Evolutionary conservation across 2,797 vertebrate genomes (phyloP), one percentile per base, ranked within the genome.

Genomic region (Oophaga sylvatica): DNA sequence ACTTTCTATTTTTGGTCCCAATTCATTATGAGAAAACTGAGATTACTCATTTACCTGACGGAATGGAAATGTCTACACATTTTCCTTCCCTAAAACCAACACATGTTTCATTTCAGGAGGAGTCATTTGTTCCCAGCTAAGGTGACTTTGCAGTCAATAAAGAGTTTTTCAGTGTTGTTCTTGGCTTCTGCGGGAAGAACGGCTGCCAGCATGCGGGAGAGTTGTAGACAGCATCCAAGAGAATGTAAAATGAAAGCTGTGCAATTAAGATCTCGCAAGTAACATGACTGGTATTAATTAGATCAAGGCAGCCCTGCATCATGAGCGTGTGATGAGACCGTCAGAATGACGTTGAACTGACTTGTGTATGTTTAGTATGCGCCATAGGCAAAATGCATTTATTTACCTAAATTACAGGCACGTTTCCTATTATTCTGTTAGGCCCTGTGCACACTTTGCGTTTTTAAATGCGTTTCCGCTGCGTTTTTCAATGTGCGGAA

Each of bases 201-300:
- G 45, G 79, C 83, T 89, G 87, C 87, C 87, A 89, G 67, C 78
- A 63, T 73, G 82, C 45, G 17, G 79, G 79, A 77, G 70, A 82
- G 78, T 6, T 59, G 56, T 59, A 22, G 35, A 35, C 68, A 57
- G 53, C 73, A 71, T 77, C 87, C 81, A 80, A 88, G 82, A 73
- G 35, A 82, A 89, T 29, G 17, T 85, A 85, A 83, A 83, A 79
- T 35, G 26, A 78, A 80, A 77, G 67, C 70, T 8, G 41, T 31
- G 16, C 73, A 63, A 87, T 89, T 79, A 90, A 19, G 68, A 22
- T 29, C 35, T 67, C 31, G 59, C 81, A 77, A 79, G 82, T 71
- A 88, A 84, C 87, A 71, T 83, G 81, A 84, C 81, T 87, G 87
- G 22, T 87, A 78, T 84, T 84, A 87, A 83, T 82, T 78, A 83